Conservation (phyloP, 2,113 vertebrate species). For the Callospermophilus lateralis region DNA sequence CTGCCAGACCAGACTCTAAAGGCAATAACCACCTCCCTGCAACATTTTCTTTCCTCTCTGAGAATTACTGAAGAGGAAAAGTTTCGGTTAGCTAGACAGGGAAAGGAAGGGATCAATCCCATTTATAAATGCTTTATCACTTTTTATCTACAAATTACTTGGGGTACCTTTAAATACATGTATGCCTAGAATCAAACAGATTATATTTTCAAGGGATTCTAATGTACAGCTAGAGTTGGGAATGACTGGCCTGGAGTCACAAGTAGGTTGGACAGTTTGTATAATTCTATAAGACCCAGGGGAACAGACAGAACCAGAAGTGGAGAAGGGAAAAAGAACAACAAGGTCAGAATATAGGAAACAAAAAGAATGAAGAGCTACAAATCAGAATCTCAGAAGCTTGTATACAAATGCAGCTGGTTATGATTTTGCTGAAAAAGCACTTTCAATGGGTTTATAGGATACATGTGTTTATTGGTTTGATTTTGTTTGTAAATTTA, state of each 20-base stretch:
- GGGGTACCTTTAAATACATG: neutral
- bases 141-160: neutral
- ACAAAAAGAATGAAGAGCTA: neutral
- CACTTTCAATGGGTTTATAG: neutral
- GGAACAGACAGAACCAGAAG: neutral
- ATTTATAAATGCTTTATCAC: neutral
- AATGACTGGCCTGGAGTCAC: neutral
- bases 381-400: neutral
- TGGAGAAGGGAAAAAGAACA: neutral
- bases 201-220: neutral
- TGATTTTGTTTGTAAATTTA: constrained; percentile 33
- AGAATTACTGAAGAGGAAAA: neutral
- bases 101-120: neutral
- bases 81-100: neutral
- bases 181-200: neutral
- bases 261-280: neutral
- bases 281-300: neutral
- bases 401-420: neutral
- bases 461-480: neutral
- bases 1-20: neutral
- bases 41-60: neutral
- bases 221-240: neutral
- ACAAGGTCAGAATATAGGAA: neutral
- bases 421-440: neutral
- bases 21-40: neutral